phyloP scores from a whole-genome alignment of 2,797 vertebrate genomes.

The Betta splendens region DNA sequence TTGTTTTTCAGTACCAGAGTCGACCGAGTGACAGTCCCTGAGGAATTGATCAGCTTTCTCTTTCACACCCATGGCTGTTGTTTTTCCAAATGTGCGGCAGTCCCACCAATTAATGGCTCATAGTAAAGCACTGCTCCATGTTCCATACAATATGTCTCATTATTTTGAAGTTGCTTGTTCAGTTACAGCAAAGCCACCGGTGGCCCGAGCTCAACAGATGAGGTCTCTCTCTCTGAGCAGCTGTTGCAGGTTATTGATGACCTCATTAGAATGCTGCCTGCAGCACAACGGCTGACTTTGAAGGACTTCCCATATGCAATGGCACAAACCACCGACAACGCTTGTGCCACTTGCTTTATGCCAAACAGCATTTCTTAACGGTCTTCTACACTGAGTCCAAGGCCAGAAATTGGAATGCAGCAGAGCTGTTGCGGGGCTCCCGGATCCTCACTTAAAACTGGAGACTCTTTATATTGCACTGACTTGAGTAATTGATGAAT shows the following conservation, averaged over 20 bases:
- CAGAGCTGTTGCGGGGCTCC: conserved; percentile 30
- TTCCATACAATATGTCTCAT: conserved; percentile 61
- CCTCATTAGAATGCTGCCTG: conserved; percentile 89
- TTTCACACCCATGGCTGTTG: conserved; percentile 42
- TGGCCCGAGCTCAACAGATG: conserved; percentile 82
- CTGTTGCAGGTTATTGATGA: conserved; percentile 94
- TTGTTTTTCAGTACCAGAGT: conserved; percentile 29
- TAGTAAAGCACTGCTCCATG: conserved; percentile 42
- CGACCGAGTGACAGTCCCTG: conserved; percentile 38
- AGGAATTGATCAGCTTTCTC: conserved; percentile 44
- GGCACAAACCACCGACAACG: conserved; percentile 71
- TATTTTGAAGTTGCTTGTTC: conserved; percentile 67
- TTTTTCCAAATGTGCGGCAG: conserved; percentile 38
- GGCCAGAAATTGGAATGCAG: conserved; percentile 29
- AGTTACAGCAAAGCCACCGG: conserved; percentile 73
- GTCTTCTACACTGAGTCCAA: conserved; percentile 56
- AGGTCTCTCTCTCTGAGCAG: conserved; percentile 88
- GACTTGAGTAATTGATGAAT: conserved; percentile 21
- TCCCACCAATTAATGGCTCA: conserved; percentile 58
- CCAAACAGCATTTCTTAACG: conserved; percentile 65
- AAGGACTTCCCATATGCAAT: conserved; percentile 76
- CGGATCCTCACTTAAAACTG: conserved; percentile 28
- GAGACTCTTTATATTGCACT: conserved; percentile 33
- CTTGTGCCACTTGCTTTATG: conserved; percentile 49
- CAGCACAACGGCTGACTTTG: conserved; percentile 78